Evolutionary conservation across 2,888 invertebrate species (phyloP).

Genomic region (Trissolcus brochymenae): DNA sequence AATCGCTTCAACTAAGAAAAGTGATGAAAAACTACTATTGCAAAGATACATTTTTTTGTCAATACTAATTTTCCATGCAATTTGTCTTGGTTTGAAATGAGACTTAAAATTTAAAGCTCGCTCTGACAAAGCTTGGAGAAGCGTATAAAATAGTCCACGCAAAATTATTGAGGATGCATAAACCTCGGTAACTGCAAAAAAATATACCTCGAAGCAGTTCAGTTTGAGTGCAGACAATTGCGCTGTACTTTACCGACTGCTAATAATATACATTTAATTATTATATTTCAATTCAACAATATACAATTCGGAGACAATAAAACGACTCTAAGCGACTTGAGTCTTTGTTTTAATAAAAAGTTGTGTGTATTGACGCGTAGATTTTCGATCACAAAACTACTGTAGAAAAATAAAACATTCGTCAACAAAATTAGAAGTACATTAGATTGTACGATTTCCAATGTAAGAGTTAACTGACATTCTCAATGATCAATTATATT

Average conservation of each 20-base stretch:
- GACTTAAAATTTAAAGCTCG: conserved; percentile 13
- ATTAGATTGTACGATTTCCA: too few relatives aligned
- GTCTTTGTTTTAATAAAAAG: too few relatives aligned
- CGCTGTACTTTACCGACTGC: background rate
- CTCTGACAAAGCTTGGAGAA: conserved; percentile 27
- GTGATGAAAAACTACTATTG: conserved; percentile 5
- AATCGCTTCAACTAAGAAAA: conserved; percentile 12
- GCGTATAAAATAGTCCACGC: conserved; percentile 30
- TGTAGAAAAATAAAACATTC: too few relatives aligned
- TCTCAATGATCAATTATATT: too few relatives aligned
- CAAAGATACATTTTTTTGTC: too few relatives aligned
- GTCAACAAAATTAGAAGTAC: too few relatives aligned
- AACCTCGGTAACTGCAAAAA: conserved; percentile 15
- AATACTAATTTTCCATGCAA: too few relatives aligned
- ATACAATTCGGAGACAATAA: conserved; percentile 5
- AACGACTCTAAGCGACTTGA: too few relatives aligned
- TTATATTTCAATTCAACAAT: conserved; percentile 15
- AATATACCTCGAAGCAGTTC: conserved; percentile 32
- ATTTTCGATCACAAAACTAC: too few relatives aligned
- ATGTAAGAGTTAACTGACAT: too few relatives aligned
- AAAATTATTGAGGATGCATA: background rate
- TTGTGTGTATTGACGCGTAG: too few relatives aligned
- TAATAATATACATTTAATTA: conserved; percentile 21
- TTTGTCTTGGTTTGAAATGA: too few relatives aligned
- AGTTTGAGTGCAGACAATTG: background rate